A percentile compares a stretch with the other conserved stretches of the same genome.
These are phyloP conservation scores for Rhinogobio ventralis DNA, from an alignment of 2,797 vertebrate genomes.

Conservation along the genomic window DNA sequence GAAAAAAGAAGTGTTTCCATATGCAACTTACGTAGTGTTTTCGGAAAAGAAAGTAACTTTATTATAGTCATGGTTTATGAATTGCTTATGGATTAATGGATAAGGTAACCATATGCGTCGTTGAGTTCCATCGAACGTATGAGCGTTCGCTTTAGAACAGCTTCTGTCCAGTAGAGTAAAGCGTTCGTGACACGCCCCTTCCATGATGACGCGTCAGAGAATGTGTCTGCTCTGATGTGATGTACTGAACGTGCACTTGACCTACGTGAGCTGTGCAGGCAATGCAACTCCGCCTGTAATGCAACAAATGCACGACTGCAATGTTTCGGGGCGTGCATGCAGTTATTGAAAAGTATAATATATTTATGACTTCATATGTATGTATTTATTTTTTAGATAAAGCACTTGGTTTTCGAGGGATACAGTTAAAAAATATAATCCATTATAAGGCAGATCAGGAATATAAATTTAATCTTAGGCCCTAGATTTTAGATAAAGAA, in stretches of 20 bases:
- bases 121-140: not conserved
- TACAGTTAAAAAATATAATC: not conserved
- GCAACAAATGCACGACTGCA: not conserved
- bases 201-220: not conserved
- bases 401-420: not conserved
- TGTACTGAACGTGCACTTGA: slow-evolving; percentile 4
- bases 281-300: not conserved
- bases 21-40: not conserved
- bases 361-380: not conserved
- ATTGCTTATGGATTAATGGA: not conserved
- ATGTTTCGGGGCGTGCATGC: not conserved
- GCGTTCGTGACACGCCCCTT: slow-evolving; percentile 32
- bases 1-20: not conserved
- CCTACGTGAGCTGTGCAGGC: not conserved
- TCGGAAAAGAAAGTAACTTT: not conserved
- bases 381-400: not conserved
- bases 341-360: not conserved
- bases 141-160: not conserved
- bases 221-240: not conserved
- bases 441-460: no score
- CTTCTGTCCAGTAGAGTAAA: not conserved
- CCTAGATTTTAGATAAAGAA: not conserved
- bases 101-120: not conserved
- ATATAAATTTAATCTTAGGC: not conserved
- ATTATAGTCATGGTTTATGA: not conserved